A percentile compares a stretch with the other conserved stretches of the same genome.
These are phyloP conservation scores for Calidris pygmaea DNA, from an alignment of 2,113 vertebrate genomes.

Conservation along the genomic window DNA sequence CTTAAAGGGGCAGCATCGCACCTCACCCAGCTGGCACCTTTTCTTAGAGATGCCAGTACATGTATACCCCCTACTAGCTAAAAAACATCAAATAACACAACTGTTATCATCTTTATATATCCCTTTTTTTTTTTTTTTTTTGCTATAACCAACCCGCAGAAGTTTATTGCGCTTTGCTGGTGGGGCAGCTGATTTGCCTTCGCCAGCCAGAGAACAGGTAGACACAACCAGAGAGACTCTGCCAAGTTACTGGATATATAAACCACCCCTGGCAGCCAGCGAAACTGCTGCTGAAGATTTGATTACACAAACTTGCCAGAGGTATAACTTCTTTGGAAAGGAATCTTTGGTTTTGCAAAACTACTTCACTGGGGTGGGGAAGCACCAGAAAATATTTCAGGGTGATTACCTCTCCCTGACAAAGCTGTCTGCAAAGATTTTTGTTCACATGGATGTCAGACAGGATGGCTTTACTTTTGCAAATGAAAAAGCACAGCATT, in stretches of 20 bases:
- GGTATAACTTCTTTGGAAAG: background rate
- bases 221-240: background rate
- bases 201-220: background rate
- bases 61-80: background rate
- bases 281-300: background rate
- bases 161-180: background rate
- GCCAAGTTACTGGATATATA: background rate
- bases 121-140: background rate
- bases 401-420: background rate
- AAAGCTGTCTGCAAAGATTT: background rate
- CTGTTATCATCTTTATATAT: background rate
- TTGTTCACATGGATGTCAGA: background rate
- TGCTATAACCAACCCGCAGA: background rate
- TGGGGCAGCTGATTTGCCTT: background rate
- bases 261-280: background rate
- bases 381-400: background rate
- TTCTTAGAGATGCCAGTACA: background rate
- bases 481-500: background rate
- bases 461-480: background rate
- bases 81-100: background rate
- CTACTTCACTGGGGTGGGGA: background rate
- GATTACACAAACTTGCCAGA: background rate
- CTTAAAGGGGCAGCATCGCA: conserved; percentile 53
- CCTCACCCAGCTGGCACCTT: background rate
- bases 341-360: background rate